phyloP scores from a whole-genome alignment of 1,140 invertebrate species.

The Nebria ingens region DNA sequence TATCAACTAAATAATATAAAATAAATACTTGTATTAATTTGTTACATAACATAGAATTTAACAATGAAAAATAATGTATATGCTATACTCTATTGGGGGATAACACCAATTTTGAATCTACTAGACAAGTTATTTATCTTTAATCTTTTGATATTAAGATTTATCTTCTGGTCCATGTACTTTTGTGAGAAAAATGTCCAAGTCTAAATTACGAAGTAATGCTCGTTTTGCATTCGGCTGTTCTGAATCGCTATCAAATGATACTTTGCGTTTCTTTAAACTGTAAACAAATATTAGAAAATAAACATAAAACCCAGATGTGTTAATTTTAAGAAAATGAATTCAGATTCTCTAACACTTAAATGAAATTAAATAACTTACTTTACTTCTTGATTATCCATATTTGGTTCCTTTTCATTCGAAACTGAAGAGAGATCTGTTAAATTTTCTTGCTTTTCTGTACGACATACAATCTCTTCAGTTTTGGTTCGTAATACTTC shows the following conservation, averaged over 20 bases:
- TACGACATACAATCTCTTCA: background rate
- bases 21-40: too few relatives aligned
- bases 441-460: background rate
- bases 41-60: too few relatives aligned
- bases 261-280: background rate
- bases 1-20: too few relatives aligned
- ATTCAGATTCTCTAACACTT: background rate
- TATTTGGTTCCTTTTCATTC: too few relatives aligned
- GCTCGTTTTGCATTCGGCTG: background rate
- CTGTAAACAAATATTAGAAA: too few relatives aligned
- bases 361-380: conserved; percentile 1
- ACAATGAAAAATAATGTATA: too few relatives aligned
- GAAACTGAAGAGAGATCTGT: too few relatives aligned
- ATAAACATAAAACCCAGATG: background rate
- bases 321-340: too few relatives aligned
- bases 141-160: too few relatives aligned
- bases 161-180: background rate
- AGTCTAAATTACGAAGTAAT: background rate
- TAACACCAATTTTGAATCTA: too few relatives aligned
- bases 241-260: background rate
- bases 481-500: background rate
- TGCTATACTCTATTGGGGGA: too few relatives aligned
- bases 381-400: background rate
- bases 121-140: too few relatives aligned
- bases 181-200: background rate